Evolutionary conservation across 2,888 invertebrate species (phyloP).

Genomic region (Trachelus stipa): DNA sequence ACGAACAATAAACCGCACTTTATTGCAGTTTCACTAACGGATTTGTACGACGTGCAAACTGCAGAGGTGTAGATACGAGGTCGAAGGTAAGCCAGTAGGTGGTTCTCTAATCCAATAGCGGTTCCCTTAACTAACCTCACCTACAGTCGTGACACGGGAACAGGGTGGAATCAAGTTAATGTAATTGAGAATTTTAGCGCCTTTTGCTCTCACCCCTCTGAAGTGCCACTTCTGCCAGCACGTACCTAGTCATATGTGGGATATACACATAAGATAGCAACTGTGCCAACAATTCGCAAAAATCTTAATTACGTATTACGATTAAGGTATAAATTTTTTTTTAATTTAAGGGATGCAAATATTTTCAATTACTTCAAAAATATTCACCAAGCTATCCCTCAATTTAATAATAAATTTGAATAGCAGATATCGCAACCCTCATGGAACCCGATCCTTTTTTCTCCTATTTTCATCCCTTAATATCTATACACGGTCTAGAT

Average conservation of each 20-base stretch:
- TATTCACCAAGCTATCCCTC: neutral
- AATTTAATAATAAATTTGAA: neutral
- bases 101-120: constrained; percentile 40
- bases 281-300: neutral
- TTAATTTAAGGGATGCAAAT: neutral
- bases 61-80: constrained; percentile 51
- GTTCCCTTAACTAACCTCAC: constrained; percentile 60
- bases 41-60: constrained; percentile 60
- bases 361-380: neutral
- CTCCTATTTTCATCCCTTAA: neutral
- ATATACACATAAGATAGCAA: neutral
- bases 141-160: constrained; percentile 46
- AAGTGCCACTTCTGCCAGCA: constrained; percentile 9
- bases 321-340: neutral
- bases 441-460: neutral
- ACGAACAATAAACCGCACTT: constrained; percentile 57
- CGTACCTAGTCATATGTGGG: neutral
- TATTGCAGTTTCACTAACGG: constrained; percentile 56
- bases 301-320: neutral
- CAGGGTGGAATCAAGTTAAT: constrained; percentile 57
- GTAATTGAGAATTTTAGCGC: constrained; percentile 60
- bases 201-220: constrained; percentile 40
- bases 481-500: neutral
- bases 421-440: neutral
- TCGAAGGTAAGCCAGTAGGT: constrained; percentile 45